These are phyloP conservation scores for Bombyx mori DNA, from an alignment of 1,140 invertebrate genomes.

Conservation along the genomic window ASM3026992v2 NC_085110.1:17368501-17369000, in stretches of 20 bases:
- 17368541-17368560: conserved; percentile 78
- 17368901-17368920: conserved; percentile 83
- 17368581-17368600: conserved; percentile 33
- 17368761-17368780: conserved; percentile 26
- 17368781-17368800: conserved; percentile 69
- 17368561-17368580: conserved; percentile 55
- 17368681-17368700: conserved; percentile 75
- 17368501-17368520: conserved; percentile 83
- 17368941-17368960: conserved; percentile 73
- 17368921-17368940: conserved; percentile 78
- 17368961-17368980: conserved; percentile 63
- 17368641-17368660: conserved; percentile 79
- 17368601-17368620: conserved; percentile 72
- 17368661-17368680: conserved; percentile 85
- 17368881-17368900: conserved; percentile 68
- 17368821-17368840: conserved; percentile 89
- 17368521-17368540: conserved; percentile 83
- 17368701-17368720: conserved; percentile 67
- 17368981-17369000: conserved; percentile 70
- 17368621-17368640: conserved; percentile 66
- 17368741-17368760: conserved; percentile 46
- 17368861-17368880: conserved; percentile 86
- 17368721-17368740: conserved; percentile 62
- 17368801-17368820: conserved; percentile 80
- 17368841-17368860: conserved; percentile 89